Conservation (phyloP, 2,113 vertebrate genomes). For the Eurypyga helias region DNA sequence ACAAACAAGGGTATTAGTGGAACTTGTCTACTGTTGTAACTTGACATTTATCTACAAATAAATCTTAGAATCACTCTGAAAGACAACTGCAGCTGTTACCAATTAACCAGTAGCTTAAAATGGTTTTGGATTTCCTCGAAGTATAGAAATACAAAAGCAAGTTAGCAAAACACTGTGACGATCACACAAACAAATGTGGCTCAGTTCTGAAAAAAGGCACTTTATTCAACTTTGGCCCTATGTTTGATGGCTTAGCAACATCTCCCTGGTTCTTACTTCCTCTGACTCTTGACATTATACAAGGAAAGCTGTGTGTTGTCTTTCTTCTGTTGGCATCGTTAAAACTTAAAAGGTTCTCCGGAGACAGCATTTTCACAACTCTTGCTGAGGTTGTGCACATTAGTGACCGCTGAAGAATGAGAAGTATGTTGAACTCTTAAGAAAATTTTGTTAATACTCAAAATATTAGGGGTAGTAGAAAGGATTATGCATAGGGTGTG, state of each 20-base stretch:
- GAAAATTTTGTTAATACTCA: not conserved
- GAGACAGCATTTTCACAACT: not conserved
- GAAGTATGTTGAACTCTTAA: not conserved
- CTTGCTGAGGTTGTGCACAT: not conserved
- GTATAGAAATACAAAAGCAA: not conserved
- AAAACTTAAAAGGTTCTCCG: not conserved
- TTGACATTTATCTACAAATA: slow-evolving; percentile 32
- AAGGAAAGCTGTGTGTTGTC: not conserved
- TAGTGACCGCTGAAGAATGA: not conserved
- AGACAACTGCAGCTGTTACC: slow-evolving; percentile 13
- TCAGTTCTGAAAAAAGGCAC: not conserved
- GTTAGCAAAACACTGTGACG: not conserved
- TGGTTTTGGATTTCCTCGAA: not conserved
- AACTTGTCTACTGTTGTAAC: not conserved
- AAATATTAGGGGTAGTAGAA: not conserved
- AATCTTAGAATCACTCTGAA: slow-evolving; percentile 11
- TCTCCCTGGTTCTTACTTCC: not conserved
- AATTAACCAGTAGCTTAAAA: not conserved
- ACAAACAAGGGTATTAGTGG: not conserved
- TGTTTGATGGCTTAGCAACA: not conserved
- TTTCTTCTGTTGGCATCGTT: not conserved
- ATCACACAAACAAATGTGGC: not conserved
- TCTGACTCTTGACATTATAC: not conserved
- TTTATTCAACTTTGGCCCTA: not conserved
- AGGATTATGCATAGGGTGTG: not conserved